Percentiles rank a stretch among this genome's conserved stretches.
These are phyloP conservation scores for Selene dorsalis DNA, from an alignment of 2,797 vertebrate species.

Conservation along the genomic window DNA sequence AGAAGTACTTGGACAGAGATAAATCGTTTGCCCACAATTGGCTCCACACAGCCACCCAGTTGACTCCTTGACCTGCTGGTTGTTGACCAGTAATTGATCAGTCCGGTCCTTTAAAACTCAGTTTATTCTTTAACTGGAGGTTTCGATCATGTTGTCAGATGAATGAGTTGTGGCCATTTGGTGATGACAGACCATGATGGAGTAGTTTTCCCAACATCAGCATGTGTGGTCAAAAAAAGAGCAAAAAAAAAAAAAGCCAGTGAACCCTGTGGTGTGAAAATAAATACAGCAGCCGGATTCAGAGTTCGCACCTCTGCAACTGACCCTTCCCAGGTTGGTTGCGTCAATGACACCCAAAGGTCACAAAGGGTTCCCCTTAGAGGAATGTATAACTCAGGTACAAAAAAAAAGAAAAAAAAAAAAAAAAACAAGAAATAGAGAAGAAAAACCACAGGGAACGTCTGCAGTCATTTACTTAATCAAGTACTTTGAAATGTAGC, in stretches of 20 bases:
- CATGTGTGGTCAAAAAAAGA: slow-evolving; percentile 48
- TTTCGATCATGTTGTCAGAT: neutral
- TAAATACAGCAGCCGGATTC: slow-evolving; percentile 60
- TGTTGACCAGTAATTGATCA: neutral
- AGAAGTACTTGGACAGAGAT: neutral
- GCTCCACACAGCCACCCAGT: neutral
- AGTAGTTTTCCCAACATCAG: slow-evolving; percentile 39
- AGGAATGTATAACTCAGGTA: slow-evolving; percentile 70
- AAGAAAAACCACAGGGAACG: slow-evolving; percentile 6
- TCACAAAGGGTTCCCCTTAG: slow-evolving; percentile 42
- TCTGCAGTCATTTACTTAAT: slow-evolving; percentile 30
- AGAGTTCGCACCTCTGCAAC: slow-evolving; percentile 61
- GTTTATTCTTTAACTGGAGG: neutral
- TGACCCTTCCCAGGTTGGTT: slow-evolving; percentile 52
- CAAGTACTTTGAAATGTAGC: slow-evolving; percentile 19
- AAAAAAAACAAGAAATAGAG: neutral
- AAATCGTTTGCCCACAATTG: neutral
- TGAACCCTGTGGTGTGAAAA: slow-evolving; percentile 58
- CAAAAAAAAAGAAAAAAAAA: slow-evolving; percentile 6
- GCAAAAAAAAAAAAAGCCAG: neutral
- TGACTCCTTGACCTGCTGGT: neutral
- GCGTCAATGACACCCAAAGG: slow-evolving; percentile 73
- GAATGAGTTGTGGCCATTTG: slow-evolving; percentile 59
- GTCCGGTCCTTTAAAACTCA: neutral
- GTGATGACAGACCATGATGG: slow-evolving; percentile 27